phyloP scores from a whole-genome alignment of 1,140 invertebrate genomes.

The Nasonia vitripennis region DNA sequence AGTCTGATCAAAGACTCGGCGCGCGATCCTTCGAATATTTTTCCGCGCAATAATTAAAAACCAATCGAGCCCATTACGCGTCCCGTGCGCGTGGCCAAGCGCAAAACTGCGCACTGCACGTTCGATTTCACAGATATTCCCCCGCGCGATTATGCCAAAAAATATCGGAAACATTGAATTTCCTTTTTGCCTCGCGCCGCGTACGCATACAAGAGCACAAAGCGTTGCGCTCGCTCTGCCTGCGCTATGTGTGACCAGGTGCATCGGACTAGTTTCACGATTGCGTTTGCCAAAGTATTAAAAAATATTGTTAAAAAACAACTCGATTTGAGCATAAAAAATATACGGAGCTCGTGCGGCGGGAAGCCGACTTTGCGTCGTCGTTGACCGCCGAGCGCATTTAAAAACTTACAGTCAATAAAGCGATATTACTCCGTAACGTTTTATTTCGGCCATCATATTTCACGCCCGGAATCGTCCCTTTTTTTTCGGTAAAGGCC shows the following conservation, averaged over 20 bases:
- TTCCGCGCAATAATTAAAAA: conserved; percentile 50
- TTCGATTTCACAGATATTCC: conserved; percentile 49
- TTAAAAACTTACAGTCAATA: conserved; percentile 51
- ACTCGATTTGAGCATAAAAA: conserved; percentile 49
- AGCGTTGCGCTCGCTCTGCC: background rate
- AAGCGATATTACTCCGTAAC: conserved; percentile 50
- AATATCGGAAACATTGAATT: conserved; percentile 47
- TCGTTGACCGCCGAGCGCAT: background rate
- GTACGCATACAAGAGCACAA: conserved; percentile 2
- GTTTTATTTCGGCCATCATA: conserved; percentile 39
- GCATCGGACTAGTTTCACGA: conserved; percentile 42
- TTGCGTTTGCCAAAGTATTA: conserved; percentile 40
- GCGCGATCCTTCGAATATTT: conserved; percentile 33
- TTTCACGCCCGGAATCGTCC: conserved; percentile 25
- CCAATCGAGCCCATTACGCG: conserved; percentile 48
- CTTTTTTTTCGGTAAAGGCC: background rate
- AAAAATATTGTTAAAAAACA: conserved; percentile 45
- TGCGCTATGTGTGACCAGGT: conserved; percentile 47
- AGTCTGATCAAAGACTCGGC: conserved; percentile 48
- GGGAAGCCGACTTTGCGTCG: background rate
- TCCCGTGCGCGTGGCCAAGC: conserved; percentile 29
- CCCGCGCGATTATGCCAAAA: conserved; percentile 18
- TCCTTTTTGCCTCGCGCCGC: conserved; percentile 21
- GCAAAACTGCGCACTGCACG: conserved; percentile 35
- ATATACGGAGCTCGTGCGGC: background rate